Base-by-base conservation (phyloP, 2,797 vertebrate species). In the Cuculus canorus region DNA sequence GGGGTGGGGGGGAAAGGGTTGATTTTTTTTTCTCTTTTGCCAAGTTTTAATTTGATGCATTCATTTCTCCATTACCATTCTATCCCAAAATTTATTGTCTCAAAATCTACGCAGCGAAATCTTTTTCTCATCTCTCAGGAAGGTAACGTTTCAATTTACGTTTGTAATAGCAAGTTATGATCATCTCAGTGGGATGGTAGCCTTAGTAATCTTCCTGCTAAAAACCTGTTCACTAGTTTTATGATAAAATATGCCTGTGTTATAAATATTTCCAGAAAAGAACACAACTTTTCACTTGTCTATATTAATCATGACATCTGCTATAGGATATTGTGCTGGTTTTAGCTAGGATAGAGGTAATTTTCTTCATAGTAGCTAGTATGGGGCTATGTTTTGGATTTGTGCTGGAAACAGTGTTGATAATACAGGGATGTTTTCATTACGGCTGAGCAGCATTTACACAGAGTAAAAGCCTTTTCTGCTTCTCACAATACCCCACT, bases 251-350 rank as follows among this genome's bases (percentile, higher is more conserved):
- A 77, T 41, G 37, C 41, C 43, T 21, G 3, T 47, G 8, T 43
- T 88, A 73, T 57, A 95, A 82, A 93, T 93, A 92, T 82, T 92
- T 69, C 77, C 70, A 84, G 68, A 73, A 77, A 88, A 77, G 28
- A 90, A 47, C 37, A 70, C 75, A 91, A 86, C 28, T 94, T 88
- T 73, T 33, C 13, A 7, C 35, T 88, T 80, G 63, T 80, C 75
- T 79, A 2, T 30, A 6, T 88, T 71, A 85, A 80, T 93, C 47
- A 57, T 92, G 82, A 59, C 53, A 75, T 87, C 39, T 86, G 59
- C 66, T 72, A 11, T 66, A 56, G 39, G 63, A 82, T 47, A 48
- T 47, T 48, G 47, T 23, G 21, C 47, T 24, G 23, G 47, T 23
- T 48, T 48, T 23, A 22, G 22, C 22, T 22, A 19, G 22, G 9